A percentile compares a stretch with the other conserved stretches of the same genome.
These are phyloP conservation scores for Dexiosoma caninum DNA, from an alignment of 2,888 invertebrate genomes.

Conservation along the genomic window DNA sequence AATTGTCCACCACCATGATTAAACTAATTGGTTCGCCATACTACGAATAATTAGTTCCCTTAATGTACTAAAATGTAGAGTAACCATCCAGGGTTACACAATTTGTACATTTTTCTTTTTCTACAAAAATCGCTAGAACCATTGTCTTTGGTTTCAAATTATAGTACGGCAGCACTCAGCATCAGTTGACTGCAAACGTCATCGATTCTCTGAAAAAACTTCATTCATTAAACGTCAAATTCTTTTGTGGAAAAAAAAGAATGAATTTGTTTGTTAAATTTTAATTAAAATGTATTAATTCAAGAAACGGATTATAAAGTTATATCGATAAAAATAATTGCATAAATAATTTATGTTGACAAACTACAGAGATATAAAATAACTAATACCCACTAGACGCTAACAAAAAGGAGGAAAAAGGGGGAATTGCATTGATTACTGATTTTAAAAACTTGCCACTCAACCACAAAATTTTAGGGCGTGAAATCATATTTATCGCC, in stretches of 20 bases:
- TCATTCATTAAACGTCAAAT: slow-evolving; percentile 42
- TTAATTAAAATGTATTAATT: background rate
- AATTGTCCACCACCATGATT: no score
- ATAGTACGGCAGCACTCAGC: slow-evolving; percentile 18
- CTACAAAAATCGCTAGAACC: background rate
- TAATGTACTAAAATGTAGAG: no score
- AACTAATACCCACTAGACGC: background rate
- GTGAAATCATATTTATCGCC: background rate
- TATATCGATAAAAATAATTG: background rate
- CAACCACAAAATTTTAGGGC: background rate
- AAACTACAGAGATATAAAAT: background rate
- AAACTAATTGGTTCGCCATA: no score
- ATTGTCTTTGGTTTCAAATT: no score
- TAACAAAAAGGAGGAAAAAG: background rate
- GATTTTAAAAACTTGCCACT: background rate
- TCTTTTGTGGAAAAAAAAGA: background rate
- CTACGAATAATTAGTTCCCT: no score
- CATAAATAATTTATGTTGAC: background rate
- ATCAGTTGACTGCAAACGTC: slow-evolving; percentile 43
- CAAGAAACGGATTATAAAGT: no score
- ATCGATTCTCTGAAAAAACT: slow-evolving; percentile 10
- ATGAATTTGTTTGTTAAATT: slow-evolving; percentile 13
- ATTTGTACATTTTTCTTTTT: no score
- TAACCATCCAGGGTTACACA: no score
- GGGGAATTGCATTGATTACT: slow-evolving; percentile 16